phyloP scores from a whole-genome alignment of 2,113 vertebrate genomes.

The Takifugu bimaculatus region DNA sequence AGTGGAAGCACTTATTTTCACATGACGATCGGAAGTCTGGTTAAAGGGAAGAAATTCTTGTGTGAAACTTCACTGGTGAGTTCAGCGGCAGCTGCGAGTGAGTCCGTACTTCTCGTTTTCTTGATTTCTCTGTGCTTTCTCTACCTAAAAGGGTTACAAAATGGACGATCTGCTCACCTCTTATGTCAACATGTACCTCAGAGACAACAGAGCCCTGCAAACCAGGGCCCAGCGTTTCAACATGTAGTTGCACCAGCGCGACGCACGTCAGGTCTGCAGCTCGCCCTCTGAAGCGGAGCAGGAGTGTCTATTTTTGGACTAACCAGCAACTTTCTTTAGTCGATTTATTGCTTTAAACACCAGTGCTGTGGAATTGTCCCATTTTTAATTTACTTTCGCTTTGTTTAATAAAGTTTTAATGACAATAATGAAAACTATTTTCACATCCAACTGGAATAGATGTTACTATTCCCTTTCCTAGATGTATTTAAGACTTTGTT shows the following conservation, averaged over 20 bases:
- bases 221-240: conserved; percentile 61
- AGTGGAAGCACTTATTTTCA: conserved; percentile 98
- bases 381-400: conserved; percentile 20
- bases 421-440: not conserved
- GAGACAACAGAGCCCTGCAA: conserved; percentile 63
- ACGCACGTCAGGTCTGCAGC: not conserved
- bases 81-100: not conserved
- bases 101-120: not conserved
- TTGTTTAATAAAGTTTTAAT: not conserved
- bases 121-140: conserved; percentile 26
- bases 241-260: conserved; percentile 18
- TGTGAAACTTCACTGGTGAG: conserved; percentile 97
- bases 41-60: conserved; percentile 85
- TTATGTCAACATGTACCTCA: conserved; percentile 82
- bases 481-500: not conserved
- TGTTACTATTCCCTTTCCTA: not conserved
- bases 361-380: conserved; percentile 21
- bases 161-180: conserved; percentile 96
- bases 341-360: conserved; percentile 7
- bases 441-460: not conserved
- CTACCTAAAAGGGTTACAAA: conserved; percentile 89
- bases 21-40: conserved; percentile 88
- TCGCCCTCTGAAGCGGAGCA: not conserved
- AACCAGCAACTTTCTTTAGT: conserved; percentile 2
- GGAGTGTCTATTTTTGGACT: not conserved